Conservation (phyloP, 2,888 invertebrate species). For the Trissolcus japonicus region DNA sequence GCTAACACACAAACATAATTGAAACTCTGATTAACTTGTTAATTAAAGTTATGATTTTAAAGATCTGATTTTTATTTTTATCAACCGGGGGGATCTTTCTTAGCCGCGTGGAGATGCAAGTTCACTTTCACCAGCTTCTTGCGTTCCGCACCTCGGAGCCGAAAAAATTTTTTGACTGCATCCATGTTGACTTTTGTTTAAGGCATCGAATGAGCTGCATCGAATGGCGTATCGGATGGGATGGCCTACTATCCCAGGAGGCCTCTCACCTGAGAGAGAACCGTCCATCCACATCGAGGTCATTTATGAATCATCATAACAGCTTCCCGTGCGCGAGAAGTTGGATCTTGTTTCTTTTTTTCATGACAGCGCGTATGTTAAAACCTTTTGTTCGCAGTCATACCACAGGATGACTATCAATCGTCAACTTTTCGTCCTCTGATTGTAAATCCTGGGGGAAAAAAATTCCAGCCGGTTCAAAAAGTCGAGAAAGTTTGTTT, state of each 20-base stretch:
- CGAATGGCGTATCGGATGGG: slow-evolving; percentile 52
- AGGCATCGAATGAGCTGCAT: slow-evolving; percentile 49
- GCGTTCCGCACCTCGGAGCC: neutral
- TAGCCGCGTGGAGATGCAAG: neutral
- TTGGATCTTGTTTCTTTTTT: slow-evolving; percentile 39
- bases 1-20: neutral
- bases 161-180: slow-evolving; percentile 12
- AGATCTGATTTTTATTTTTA: too few species aligned
- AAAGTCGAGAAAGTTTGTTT: neutral
- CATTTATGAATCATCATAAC: slow-evolving; percentile 68
- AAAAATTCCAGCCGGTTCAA: neutral
- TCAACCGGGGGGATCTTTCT: neutral
- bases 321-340: slow-evolving; percentile 56
- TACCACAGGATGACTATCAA: slow-evolving; percentile 8
- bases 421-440: too few species aligned
- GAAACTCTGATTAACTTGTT: neutral
- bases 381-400: slow-evolving; percentile 24
- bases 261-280: slow-evolving; percentile 73
- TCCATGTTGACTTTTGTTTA: slow-evolving; percentile 63
- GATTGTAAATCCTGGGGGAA: too few species aligned
- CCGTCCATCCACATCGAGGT: slow-evolving; percentile 74
- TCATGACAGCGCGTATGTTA: slow-evolving; percentile 27
- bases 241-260: slow-evolving; percentile 75
- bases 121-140: slow-evolving; percentile 3
- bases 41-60: neutral